Evolutionary conservation across 2,888 invertebrate genomes (phyloP), one percentile per base, ranked within the genome.

Genomic region (Xanthia togata): DNA sequence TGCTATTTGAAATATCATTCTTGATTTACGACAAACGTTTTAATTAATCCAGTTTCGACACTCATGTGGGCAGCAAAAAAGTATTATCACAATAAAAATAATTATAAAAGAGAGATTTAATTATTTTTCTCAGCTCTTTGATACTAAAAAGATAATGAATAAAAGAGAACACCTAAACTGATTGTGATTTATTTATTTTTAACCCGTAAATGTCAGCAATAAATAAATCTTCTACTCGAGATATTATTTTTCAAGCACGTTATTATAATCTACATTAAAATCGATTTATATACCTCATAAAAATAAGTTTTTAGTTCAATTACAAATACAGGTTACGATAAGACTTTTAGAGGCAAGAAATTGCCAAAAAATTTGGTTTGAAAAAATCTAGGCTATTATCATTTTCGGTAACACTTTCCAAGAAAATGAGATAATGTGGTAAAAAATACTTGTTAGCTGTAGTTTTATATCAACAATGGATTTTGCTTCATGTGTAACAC

Each of bases 1-100:
- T n/a, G 23, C 0, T 72, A 3, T 71, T 72, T 55, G 0, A 12
- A 55, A 44, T 31, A 44, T 12, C 12, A 44, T 55, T 71, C 31
- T 41, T 63, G 55, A 78, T 72, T 78, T 62, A 78, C 35, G 57
- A 57, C 17, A 26, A n/a, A 44, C 8, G 2, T 57, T 59, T 69
- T 59, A 55, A 74, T 62, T 44, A 55, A 69, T 81, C 38, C 35
- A 59, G 57, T 70, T 75, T 59, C 65, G 53, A 62, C 20, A 63
- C 63, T 64, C 12, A 4, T 31, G 35, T 17, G 31, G 4, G 26
- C 2, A 11, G 11, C 14, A 64, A 59, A 75, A 68, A 17, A 8
- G 20, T 9, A 26, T 41, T 47, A 50, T 12, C 17, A 62, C 55
- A 14, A 44, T 47, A 78, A 67, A 62, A 20, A 14, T 9, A 44